These are phyloP conservation scores for Drosophila pseudotakahashii DNA, from an alignment of 2,888 invertebrate genomes.

Conservation along the genomic window DNA sequence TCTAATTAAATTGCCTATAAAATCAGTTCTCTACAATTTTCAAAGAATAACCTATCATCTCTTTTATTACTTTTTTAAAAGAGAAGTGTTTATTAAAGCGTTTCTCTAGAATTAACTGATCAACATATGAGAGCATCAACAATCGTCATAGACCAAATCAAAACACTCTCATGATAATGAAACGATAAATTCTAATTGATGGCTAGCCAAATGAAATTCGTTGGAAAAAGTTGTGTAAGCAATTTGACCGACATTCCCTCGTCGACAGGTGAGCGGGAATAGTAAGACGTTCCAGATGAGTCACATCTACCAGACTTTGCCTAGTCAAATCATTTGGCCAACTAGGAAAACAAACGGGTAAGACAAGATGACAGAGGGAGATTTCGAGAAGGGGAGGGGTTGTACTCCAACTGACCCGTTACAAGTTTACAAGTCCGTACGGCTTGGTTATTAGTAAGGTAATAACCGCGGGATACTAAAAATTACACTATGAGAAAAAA, in stretches of 20 bases:
- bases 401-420: slow-evolving; percentile 54
- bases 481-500: background rate
- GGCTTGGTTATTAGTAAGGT: slow-evolving; percentile 70
- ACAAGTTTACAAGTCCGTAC: slow-evolving; percentile 49
- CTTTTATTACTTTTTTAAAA: slow-evolving; percentile 3
- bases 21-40: slow-evolving; percentile 6
- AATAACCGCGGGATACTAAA: slow-evolving; percentile 61
- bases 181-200: slow-evolving; percentile 27
- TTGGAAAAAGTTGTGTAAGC: slow-evolving; percentile 39
- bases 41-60: slow-evolving; percentile 1
- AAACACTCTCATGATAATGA: slow-evolving; percentile 9
- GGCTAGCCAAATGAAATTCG: slow-evolving; percentile 12
- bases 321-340: slow-evolving; percentile 28
- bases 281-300: slow-evolving; percentile 26
- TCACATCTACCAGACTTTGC: slow-evolving; percentile 28
- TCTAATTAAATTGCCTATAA: slow-evolving; percentile 5
- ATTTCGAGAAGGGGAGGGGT: slow-evolving; percentile 11
- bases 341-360: slow-evolving; percentile 11
- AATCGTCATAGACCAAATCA: slow-evolving; percentile 17
- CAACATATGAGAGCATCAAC: slow-evolving; percentile 8
- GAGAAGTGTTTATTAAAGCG: background rate
- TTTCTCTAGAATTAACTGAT: slow-evolving; percentile 6
- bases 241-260: slow-evolving; percentile 27
- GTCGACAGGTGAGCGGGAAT: slow-evolving; percentile 7
- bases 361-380: slow-evolving; percentile 12